Evolutionary conservation across 2,113 vertebrate species (phyloP).

Genomic region (Calonectris borealis): DNA sequence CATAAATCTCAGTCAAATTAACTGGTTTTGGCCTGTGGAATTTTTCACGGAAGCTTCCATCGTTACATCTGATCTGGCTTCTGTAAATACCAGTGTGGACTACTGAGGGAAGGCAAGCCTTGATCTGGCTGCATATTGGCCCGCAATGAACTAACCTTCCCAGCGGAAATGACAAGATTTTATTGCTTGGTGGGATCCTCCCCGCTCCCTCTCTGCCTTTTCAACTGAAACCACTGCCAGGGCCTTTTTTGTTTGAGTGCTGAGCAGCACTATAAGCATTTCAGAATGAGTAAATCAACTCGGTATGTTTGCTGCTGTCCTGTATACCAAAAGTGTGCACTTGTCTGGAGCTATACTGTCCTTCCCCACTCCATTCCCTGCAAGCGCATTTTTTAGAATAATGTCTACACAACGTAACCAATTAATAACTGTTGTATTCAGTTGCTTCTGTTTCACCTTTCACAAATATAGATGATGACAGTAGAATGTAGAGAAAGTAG

Average conservation of each 20-base stretch:
- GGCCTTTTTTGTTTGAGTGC: background rate
- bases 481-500: background rate
- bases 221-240: background rate
- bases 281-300: background rate
- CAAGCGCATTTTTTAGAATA: background rate
- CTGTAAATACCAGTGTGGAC: background rate
- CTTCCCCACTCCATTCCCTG: background rate
- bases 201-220: background rate
- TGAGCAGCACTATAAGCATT: background rate
- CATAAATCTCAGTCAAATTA: background rate
- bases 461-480: background rate
- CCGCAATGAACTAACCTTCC: background rate
- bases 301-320: background rate
- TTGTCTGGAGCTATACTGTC: background rate
- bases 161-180: background rate
- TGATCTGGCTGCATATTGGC: accelerated
- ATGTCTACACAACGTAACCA: background rate
- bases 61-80: background rate
- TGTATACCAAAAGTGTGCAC: accelerated
- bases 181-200: background rate
- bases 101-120: background rate
- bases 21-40: background rate
- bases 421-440: background rate
- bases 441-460: background rate
- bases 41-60: background rate